Conservation (phyloP, 2,113 vertebrate genomes). For the Chionomys nivalis region DNA sequence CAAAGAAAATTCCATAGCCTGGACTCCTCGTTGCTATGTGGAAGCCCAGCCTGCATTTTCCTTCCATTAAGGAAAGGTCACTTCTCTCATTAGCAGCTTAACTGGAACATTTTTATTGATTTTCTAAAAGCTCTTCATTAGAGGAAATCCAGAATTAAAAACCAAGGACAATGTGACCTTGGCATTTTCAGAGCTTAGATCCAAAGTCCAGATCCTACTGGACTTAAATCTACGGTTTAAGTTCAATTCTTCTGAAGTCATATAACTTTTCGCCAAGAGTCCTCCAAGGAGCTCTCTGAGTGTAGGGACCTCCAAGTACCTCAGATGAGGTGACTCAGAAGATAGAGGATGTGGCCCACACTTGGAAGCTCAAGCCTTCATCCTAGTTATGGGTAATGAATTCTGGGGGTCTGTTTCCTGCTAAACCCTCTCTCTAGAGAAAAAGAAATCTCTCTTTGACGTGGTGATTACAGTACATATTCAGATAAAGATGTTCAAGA, state of each 20-base stretch:
- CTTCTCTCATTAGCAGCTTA: slow-evolving; percentile 42
- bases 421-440: background rate
- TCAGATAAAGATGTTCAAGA: background rate
- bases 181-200: slow-evolving; percentile 15
- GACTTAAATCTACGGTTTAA: background rate
- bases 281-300: background rate
- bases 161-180: slow-evolving; percentile 24
- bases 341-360: background rate
- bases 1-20: slow-evolving; percentile 59
- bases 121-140: slow-evolving; percentile 58
- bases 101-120: slow-evolving; percentile 47
- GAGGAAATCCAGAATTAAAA: slow-evolving; percentile 64
- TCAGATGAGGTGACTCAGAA: background rate
- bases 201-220: slow-evolving; percentile 53
- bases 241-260: slow-evolving; percentile 11
- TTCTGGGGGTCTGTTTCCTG: background rate
- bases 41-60: slow-evolving; percentile 50
- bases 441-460: background rate
- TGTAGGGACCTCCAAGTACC: background rate
- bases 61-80: slow-evolving; percentile 44
- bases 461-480: background rate
- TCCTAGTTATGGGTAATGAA: background rate
- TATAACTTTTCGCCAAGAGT: background rate
- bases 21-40: background rate
- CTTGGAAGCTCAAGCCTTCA: background rate